phyloP scores from a whole-genome alignment of 2,113 vertebrate species.

The Vanacampus margaritifer region DNA sequence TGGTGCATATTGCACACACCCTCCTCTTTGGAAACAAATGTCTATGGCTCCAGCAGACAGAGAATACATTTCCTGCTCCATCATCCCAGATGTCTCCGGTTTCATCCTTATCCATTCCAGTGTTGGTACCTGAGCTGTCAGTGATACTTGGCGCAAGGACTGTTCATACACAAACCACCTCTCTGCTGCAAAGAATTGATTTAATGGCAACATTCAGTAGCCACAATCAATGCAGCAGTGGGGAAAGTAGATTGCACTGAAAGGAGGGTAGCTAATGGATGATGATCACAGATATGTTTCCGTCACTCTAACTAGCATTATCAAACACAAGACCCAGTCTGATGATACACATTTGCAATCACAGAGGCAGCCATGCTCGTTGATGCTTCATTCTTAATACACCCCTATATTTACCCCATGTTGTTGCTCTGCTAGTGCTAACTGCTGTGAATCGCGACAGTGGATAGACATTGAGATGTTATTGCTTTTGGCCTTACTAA shows the following conservation, averaged over 20 bases:
- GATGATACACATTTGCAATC: too few relatives aligned
- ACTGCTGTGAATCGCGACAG: not conserved
- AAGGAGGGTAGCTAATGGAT: conserved; percentile 69
- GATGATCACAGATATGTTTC: conserved; percentile 68
- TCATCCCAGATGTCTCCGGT: conserved; percentile 45
- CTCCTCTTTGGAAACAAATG: conserved; percentile 46
- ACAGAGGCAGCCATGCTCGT: too few relatives aligned
- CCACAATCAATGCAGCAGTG: conserved; percentile 70
- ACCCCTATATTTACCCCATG: conserved; percentile 7
- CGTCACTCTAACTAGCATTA: conserved; percentile 62
- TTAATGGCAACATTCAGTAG: conserved; percentile 70
- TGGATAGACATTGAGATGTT: not conserved
- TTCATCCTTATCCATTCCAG: conserved; percentile 63
- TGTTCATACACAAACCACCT: conserved; percentile 73
- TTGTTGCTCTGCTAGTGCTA: too few relatives aligned
- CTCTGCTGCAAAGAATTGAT: conserved; percentile 73
- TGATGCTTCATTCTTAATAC: conserved; percentile 14
- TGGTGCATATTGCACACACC: conserved; percentile 4
- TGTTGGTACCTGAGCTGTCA: conserved; percentile 37
- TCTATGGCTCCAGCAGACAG: conserved; percentile 37
- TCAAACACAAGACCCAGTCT: conserved; percentile 46
- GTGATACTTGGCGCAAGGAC: conserved; percentile 63
- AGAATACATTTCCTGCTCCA: conserved; percentile 50
- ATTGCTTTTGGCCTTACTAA: not conserved
- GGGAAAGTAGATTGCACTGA: conserved; percentile 70